Base-by-base conservation (phyloP, 2,113 vertebrate genomes). In the Dipodomys merriami region DNA sequence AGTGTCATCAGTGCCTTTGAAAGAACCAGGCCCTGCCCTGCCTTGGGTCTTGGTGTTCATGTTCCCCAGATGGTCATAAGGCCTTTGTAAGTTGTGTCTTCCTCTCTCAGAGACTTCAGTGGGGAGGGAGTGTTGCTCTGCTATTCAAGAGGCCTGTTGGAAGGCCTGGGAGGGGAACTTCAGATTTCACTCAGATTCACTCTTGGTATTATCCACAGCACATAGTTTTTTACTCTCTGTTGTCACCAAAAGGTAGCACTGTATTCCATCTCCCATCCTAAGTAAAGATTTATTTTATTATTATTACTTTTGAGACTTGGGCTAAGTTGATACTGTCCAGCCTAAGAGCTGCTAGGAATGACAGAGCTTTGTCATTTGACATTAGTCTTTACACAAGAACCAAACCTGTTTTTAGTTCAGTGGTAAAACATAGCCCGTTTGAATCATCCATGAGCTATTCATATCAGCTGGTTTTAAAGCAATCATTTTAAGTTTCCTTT, bases 351-450 rank as follows among this genome's bases (percentile, higher is more conserved):
- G 67, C 57, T 10, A 46, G 18, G 62, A 95, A 62, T 69, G 27
- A 13, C 62, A 93, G 93, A 33, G 6, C 29, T 23, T 67, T 79
- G 65, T 88, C 25, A 30, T 86, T 91, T 29, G 64, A 6, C 35
- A 16, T 86, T n/a, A 69, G 27, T 12, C 62, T 88, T 88, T 62
- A 78, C 86, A 82, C 29, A 92, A 86, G 30, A 76, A 73, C 87
- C 25, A 44, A 57, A 92, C 49, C 69, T 23, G 22, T 39, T 9
- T 23, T 33, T 74, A 62, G 35, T 91, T 88, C 53, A 57, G 90
- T 83, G 83, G 68, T 88, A 78, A 91, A 95, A 35, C 23, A 27
- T 49, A 91, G 29, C 16, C 72, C 65, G 33, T 15, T 68, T 79
- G 69, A 90, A 60, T 53, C 22, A 6, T 39, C 33, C 57, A 46